phyloP scores from a whole-genome alignment of 2,797 vertebrate species.

The Propithecus perrieri region DNA sequence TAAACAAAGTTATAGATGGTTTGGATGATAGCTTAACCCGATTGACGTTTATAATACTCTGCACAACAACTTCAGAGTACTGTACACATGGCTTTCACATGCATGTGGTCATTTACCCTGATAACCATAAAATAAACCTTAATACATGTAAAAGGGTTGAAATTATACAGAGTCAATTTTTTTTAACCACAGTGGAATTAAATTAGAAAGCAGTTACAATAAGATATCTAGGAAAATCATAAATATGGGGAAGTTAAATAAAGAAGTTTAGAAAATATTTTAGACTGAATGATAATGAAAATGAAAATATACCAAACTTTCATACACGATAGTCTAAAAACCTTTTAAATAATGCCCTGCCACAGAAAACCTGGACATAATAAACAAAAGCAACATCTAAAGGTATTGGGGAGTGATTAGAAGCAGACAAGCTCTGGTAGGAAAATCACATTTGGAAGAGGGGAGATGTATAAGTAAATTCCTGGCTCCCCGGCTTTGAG shows the following conservation, averaged over 20 bases:
- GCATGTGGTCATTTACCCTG: not conserved
- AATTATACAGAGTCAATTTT: no score
- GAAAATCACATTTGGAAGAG: not conserved
- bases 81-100: not conserved
- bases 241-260: not conserved
- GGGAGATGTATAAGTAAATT: not conserved
- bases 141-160: not conserved
- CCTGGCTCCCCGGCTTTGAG: no score
- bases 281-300: not conserved
- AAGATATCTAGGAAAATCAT: not conserved
- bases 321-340: not conserved
- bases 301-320: not conserved
- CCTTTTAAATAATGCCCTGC: not conserved
- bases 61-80: not conserved
- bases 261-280: slow-evolving; percentile 16
- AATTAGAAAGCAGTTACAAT: not conserved
- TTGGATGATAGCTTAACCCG: not conserved
- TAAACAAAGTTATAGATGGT: not conserved
- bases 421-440: not conserved
- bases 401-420: not conserved
- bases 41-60: not conserved
- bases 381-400: not conserved
- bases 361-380: not conserved
- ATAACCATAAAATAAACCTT: not conserved
- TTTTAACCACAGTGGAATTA: not conserved